Base-by-base conservation (phyloP, 2,797 vertebrate species). In the Schizopygopsis pylzovi region DNA sequence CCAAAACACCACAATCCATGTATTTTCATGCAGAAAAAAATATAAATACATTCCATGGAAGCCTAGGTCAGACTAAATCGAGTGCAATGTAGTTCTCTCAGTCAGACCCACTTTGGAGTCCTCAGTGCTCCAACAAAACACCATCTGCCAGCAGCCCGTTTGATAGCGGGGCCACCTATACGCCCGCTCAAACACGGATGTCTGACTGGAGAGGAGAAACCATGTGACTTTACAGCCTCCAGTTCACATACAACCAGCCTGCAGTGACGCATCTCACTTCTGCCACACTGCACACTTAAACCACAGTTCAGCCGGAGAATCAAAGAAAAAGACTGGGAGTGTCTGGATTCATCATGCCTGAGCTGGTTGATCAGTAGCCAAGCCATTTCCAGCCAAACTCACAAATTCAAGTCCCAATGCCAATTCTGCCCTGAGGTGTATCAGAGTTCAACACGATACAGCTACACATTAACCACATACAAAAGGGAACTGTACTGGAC, bases 381-480 rank as follows among this genome's bases (percentile, higher is more conserved):
- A 79, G 70, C 82, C 77, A 85, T 88, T 76, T 78, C 81, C 89
- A 85, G 88, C 90, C 87, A 93, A 90, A 68, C 76, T 63, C 83
- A 81, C 79, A 52, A 68, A 88, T 83, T 85, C 65, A 79, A 56
- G 76, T 73, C 76, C 75, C 73, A 20, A 81, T 78, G 81, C 86
- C 71, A 77, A 63, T 88, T 71, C 79, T 67, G 71, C 82, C 71
- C 63, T 77, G 85, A 88, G 87, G 73, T 87, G 90, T 88, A 84
- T 87, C 83, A 90, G 86, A 91, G 86, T 84, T 86, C 88, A 91
- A 87, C 88, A 87, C 72, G 49, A 83, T 84, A 86, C 56, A n/a
- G 86, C 87, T 92, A 92, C 92, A 92, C 87, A 92, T 92, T 92
- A 92, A 93, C 91, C 90, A 80, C 49, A 20, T 77, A 89, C 88